Percentiles rank a stretch among this genome's conserved stretches.
phyloP scores from a whole-genome alignment of 2,113 vertebrate genomes.

The Bambusicola thoracicus region DNA sequence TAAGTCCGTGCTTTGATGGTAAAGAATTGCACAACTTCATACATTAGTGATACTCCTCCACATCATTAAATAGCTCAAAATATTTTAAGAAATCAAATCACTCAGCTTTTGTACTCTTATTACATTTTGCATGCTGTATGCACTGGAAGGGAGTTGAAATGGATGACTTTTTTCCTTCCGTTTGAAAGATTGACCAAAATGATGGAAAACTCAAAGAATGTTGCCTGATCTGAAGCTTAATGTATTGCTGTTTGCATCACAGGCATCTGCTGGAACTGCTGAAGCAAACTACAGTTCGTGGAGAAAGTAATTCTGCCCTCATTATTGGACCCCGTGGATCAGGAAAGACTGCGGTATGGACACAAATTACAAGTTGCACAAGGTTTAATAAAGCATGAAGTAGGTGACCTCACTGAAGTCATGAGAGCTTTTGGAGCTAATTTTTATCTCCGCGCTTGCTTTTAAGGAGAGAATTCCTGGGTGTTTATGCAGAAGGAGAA shows the following conservation, averaged over 20 bases:
- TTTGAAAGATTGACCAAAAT: no score
- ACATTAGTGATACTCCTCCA: background rate
- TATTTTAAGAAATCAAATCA: background rate
- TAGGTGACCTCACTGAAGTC: background rate
- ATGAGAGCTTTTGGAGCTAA: background rate
- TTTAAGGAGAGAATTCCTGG: background rate
- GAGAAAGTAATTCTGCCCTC: constrained; percentile 95
- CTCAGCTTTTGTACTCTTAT: background rate
- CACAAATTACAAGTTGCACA: background rate
- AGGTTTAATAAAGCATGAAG: background rate
- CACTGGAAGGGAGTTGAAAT: background rate
- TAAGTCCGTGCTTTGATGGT: background rate
- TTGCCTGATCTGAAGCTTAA: background rate
- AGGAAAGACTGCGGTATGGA: constrained; percentile 89
- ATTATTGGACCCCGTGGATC: constrained; percentile 91
- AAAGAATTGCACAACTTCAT: background rate
- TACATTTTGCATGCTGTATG: background rate
- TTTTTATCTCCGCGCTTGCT: background rate
- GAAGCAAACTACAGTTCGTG: constrained; percentile 86
- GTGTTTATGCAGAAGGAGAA: background rate
- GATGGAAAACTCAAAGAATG: no score
- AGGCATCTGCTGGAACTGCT: constrained; percentile 93
- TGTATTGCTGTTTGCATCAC: constrained; percentile 20
- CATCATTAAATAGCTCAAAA: background rate
- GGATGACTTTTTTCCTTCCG: rapidly evolving